phyloP scores from a whole-genome alignment of 2,113 vertebrate species.

The Synchiropus splendidus region DNA sequence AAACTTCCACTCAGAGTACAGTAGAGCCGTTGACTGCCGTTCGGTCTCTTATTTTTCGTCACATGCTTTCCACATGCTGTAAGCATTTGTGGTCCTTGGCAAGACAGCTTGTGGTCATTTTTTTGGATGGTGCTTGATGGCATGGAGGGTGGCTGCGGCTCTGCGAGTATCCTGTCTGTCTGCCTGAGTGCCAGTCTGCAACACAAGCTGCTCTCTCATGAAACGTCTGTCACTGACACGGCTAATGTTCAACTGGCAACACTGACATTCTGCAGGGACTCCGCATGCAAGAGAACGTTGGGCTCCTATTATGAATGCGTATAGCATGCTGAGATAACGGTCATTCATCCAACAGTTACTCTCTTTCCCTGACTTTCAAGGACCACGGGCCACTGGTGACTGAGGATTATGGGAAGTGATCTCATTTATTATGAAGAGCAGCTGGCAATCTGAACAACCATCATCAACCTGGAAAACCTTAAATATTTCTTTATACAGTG shows the following conservation, averaged over 20 bases:
- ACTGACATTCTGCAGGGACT: too few species aligned
- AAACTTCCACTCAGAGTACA: conserved; percentile 33
- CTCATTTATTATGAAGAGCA: too few species aligned
- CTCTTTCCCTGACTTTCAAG: too few species aligned
- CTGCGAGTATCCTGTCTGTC: conserved; percentile 40
- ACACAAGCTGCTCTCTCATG: conserved; percentile 32
- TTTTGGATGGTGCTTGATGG: conserved; percentile 49
- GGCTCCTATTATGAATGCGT: too few species aligned
- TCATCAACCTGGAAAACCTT: too few species aligned
- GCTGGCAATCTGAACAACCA: too few species aligned
- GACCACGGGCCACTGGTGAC: too few species aligned
- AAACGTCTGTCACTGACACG: conserved; percentile 27
- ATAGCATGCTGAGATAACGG: too few species aligned
- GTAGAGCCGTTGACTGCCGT: conserved; percentile 52
- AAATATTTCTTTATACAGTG: too few species aligned
- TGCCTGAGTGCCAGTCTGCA: conserved; percentile 34
- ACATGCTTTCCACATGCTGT: conserved; percentile 70
- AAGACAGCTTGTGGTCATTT: conserved; percentile 54
- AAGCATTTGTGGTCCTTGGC: conserved; percentile 62
- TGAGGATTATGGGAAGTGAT: too few species aligned
- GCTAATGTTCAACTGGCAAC: conserved; percentile 13
- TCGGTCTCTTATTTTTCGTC: conserved; percentile 37
- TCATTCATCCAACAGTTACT: too few species aligned
- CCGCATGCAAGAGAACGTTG: too few species aligned
- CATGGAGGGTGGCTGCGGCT: conserved; percentile 50